Conservation (phyloP, 2,797 vertebrate genomes). For the Sciurus carolinensis region DNA sequence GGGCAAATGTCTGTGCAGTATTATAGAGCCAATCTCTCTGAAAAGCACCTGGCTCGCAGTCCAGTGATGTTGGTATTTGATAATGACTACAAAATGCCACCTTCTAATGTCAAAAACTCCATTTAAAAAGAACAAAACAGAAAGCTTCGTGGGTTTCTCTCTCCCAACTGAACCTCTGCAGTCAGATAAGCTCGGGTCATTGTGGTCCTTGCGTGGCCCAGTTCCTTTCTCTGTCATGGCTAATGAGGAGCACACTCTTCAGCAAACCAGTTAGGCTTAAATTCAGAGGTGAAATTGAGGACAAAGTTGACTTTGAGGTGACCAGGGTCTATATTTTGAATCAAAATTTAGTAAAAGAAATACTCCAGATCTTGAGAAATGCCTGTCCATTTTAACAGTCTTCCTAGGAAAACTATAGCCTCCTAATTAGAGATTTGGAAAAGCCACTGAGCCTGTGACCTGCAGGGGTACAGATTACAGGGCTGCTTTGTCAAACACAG, state of each 20-base stretch:
- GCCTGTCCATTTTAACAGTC: neutral
- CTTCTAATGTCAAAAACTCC: slow-evolving; percentile 73
- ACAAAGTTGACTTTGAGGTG: slow-evolving; percentile 57
- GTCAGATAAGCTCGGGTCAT: neutral
- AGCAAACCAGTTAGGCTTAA: slow-evolving; percentile 9
- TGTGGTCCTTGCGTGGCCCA: neutral
- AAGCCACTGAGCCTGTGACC: neutral
- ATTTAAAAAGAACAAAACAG: slow-evolving; percentile 37
- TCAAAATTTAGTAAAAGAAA: slow-evolving; percentile 44
- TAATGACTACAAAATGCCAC: slow-evolving; percentile 68
- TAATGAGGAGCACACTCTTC: neutral
- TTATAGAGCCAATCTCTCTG: neutral
- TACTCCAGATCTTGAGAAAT: slow-evolving; percentile 50
- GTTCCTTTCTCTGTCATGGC: neutral
- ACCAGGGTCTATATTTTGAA: slow-evolving; percentile 44
- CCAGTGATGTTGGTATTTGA: slow-evolving; percentile 69
- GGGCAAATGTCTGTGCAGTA: neutral
- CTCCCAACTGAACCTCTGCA: neutral
- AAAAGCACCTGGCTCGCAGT: neutral
- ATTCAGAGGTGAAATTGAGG: slow-evolving; percentile 31
- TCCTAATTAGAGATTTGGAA: slow-evolving; percentile 57
- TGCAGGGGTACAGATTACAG: slow-evolving; percentile 59
- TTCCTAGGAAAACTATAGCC: neutral
- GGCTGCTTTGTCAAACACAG: slow-evolving; percentile 68
- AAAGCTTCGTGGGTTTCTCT: neutral